Percentiles rank a stretch among this genome's conserved stretches.
These are phyloP conservation scores for Fopius arisanus DNA, from an alignment of 1,140 invertebrate genomes.

Conservation along the genomic window DNA sequence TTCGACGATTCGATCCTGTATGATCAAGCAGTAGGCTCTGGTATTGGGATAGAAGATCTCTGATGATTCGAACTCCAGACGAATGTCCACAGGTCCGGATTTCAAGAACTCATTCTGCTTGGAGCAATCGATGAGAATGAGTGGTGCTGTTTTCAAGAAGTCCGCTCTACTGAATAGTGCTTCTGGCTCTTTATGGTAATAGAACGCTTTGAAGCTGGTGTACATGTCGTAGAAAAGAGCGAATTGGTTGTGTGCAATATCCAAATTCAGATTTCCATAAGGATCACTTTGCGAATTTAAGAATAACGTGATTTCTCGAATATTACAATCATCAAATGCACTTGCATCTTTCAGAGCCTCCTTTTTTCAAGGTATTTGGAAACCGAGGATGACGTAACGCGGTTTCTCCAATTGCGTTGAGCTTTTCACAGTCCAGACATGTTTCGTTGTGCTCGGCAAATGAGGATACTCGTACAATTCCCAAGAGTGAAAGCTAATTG, in stretches of 20 bases:
- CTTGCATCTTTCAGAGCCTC: background rate
- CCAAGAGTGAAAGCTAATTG: slow-evolving; percentile 50
- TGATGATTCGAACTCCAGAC: no score
- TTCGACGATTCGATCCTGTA: no score
- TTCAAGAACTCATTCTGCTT: no score
- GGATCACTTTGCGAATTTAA: background rate
- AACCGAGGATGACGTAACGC: slow-evolving; percentile 40
- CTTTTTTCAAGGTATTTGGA: slow-evolving; percentile 32
- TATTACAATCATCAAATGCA: slow-evolving; percentile 38
- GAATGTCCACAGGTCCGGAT: no score
- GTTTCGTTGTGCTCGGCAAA: no score
- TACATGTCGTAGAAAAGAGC: slow-evolving; percentile 44
- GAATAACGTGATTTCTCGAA: no score
- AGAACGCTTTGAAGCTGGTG: slow-evolving; percentile 40
- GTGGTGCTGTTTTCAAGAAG: no score
- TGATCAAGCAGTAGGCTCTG: no score
- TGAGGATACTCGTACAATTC: slow-evolving; percentile 53
- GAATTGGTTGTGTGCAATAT: slow-evolving; percentile 41
- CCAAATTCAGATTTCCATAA: slow-evolving; percentile 41
- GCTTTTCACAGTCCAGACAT: no score
- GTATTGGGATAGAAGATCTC: no score
- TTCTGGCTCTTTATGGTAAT: slow-evolving; percentile 27
- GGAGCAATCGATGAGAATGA: no score
- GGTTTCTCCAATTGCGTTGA: no score
- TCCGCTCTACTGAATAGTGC: background rate